A percentile compares a stretch with the other conserved stretches of the same genome.
These are phyloP conservation scores for Eublepharis macularius DNA, from an alignment of 2,113 vertebrate genomes.

Conservation along the genomic window DNA sequence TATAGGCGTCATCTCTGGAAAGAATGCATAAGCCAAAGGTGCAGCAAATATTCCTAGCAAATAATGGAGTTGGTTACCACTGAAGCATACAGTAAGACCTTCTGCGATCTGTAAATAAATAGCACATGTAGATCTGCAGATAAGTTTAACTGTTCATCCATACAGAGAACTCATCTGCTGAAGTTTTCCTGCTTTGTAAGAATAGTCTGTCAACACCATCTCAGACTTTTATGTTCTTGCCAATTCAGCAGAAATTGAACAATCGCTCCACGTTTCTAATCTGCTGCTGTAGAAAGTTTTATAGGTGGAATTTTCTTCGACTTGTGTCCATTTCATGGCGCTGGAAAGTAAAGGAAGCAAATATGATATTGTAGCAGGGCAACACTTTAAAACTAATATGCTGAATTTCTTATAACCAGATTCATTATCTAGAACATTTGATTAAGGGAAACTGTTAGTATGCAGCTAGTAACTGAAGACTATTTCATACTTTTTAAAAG, in stretches of 20 bases:
- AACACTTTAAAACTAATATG: background rate
- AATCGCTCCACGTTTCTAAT: slow-evolving; percentile 27
- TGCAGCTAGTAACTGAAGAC: background rate
- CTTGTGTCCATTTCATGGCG: slow-evolving; percentile 95
- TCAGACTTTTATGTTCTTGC: background rate
- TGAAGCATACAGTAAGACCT: background rate
- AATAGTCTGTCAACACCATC: background rate
- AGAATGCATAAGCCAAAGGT: background rate
- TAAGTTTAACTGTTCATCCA: background rate
- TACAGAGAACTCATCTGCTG: background rate
- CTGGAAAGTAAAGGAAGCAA: slow-evolving; percentile 75
- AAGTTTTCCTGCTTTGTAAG: background rate
- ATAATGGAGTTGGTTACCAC: background rate
- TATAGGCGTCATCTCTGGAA: background rate
- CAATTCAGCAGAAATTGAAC: background rate
- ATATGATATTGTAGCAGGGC: background rate
- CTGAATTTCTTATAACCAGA: background rate
- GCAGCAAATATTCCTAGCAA: background rate
- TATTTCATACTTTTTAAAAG: background rate
- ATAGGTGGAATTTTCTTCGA: slow-evolving; percentile 96
- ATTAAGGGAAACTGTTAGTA: background rate
- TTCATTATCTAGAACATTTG: background rate
- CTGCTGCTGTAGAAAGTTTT: slow-evolving; percentile 39
- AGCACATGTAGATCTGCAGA: background rate
- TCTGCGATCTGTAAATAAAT: background rate